Conservation (phyloP, 2,888 invertebrate species). For the Trilocha varians region DNA sequence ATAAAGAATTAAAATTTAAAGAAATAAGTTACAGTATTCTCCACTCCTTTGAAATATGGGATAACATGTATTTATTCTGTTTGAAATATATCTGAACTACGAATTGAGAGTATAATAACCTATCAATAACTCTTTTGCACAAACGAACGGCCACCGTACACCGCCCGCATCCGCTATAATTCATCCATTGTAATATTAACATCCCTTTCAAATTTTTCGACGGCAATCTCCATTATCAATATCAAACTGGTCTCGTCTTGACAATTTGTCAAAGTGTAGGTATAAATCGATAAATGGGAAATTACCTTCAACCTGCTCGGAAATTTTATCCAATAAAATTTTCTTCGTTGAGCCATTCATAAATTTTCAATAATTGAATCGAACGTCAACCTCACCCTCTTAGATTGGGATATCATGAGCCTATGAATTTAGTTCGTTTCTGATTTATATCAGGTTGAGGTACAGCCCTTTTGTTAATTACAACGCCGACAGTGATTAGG, state of each 20-base stretch:
- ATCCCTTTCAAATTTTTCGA: constrained; percentile 22
- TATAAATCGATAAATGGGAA: constrained; percentile 47
- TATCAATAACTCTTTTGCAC: too few species aligned
- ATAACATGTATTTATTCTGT: too few species aligned
- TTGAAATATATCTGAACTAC: too few species aligned
- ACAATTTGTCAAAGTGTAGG: constrained; percentile 36
- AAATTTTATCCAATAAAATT: constrained; percentile 57
- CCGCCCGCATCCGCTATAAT: constrained; percentile 23
- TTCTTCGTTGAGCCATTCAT: constrained; percentile 51
- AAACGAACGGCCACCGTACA: too few species aligned
- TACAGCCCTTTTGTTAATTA: constrained; percentile 45
- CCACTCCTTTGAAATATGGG: too few species aligned
- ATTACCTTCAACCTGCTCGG: constrained; percentile 41
- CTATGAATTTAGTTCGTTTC: constrained; percentile 44
- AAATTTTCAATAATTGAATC: constrained; percentile 64
- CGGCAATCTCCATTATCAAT: constrained; percentile 29
- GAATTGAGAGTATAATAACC: too few species aligned
- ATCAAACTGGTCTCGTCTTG: constrained; percentile 28
- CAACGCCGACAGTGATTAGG: constrained; percentile 22
- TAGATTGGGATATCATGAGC: constrained; percentile 45
- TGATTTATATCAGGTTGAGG: constrained; percentile 29
- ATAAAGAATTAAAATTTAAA: too few species aligned
- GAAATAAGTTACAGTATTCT: too few species aligned
- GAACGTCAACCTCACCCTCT: constrained; percentile 44
- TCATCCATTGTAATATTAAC: constrained; percentile 24